Evolutionary conservation across 1,140 invertebrate species (phyloP).

Genomic region (Zaprionus davidi): DNA sequence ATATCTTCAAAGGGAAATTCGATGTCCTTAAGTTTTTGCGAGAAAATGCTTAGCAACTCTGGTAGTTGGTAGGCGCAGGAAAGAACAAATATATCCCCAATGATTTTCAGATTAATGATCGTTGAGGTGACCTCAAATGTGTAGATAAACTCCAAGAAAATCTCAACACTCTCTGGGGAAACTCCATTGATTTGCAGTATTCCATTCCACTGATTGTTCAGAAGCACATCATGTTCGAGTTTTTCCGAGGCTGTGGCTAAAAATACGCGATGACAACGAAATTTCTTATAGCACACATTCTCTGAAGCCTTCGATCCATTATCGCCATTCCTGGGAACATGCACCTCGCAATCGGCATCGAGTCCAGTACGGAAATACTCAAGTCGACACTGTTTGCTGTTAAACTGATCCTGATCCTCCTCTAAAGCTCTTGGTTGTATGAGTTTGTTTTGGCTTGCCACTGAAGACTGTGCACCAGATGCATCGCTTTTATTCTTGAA

Average conservation of each 20-base stretch:
- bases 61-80: conserved; percentile 57
- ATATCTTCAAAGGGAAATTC: conserved; percentile 45
- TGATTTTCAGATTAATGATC: conserved; percentile 4
- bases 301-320: background rate
- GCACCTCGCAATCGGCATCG: conserved; percentile 56
- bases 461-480: background rate
- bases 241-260: conserved; percentile 61
- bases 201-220: conserved; percentile 56
- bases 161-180: conserved; percentile 58
- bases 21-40: conserved; percentile 14
- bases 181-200: conserved; percentile 60
- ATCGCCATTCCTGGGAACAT: conserved; percentile 24
- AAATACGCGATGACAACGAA: conserved; percentile 56
- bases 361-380: conserved; percentile 51
- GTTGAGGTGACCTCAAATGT: conserved; percentile 47
- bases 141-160: conserved; percentile 62
- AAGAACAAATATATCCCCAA: conserved; percentile 53
- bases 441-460: background rate
- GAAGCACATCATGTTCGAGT: conserved; percentile 55
- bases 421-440: background rate
- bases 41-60: conserved; percentile 42
- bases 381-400: conserved; percentile 36
- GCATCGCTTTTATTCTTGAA: background rate
- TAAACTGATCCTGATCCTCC: background rate
- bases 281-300: conserved; percentile 57